Percentiles rank a stretch among this genome's conserved stretches.
phyloP scores from a whole-genome alignment of 2,797 vertebrate genomes.

The Cottoperca gobio region DNA sequence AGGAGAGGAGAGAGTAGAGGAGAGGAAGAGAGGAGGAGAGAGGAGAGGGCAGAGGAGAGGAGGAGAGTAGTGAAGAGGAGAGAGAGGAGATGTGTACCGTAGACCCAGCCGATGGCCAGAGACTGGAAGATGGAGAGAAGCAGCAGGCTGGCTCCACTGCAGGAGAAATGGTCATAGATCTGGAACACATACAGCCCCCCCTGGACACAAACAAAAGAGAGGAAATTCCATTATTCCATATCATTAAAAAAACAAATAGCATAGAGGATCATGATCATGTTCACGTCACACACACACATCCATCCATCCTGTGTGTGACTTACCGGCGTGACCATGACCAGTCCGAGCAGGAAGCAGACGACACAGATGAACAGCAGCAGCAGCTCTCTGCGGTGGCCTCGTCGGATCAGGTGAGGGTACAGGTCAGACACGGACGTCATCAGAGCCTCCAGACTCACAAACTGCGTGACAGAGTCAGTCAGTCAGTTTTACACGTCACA shows the following conservation, averaged over 20 bases:
- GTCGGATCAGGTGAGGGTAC: conserved; percentile 88
- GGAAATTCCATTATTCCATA: not conserved
- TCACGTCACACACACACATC: not conserved
- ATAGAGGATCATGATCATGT: fast-evolving
- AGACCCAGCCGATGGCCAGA: conserved; percentile 91
- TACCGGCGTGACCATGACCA: conserved; percentile 92
- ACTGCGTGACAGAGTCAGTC: conserved; percentile 82
- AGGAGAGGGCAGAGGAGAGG: not conserved
- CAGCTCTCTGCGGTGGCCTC: conserved; percentile 87
- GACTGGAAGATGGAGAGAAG: conserved; percentile 92
- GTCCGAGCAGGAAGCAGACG: conserved; percentile 88
- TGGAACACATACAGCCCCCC: conserved; percentile 95
- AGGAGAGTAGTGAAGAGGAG: not conserved
- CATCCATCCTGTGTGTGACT: conserved; percentile 38
- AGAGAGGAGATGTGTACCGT: conserved; percentile 81
- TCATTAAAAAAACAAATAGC: not conserved
- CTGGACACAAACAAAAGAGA: conserved; percentile 67
- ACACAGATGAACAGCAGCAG: conserved; percentile 87
- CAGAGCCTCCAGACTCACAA: conserved; percentile 94
- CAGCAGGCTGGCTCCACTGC: conserved; percentile 90
- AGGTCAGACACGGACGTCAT: conserved; percentile 91
- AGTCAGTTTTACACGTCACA: not conserved
- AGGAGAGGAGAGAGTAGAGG: not conserved
- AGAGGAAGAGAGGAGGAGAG: not conserved
- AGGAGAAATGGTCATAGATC: conserved; percentile 93